These are phyloP conservation scores for Eciton burchellii DNA, from an alignment of 1,140 invertebrate species.

Conservation along the genomic window DNA sequence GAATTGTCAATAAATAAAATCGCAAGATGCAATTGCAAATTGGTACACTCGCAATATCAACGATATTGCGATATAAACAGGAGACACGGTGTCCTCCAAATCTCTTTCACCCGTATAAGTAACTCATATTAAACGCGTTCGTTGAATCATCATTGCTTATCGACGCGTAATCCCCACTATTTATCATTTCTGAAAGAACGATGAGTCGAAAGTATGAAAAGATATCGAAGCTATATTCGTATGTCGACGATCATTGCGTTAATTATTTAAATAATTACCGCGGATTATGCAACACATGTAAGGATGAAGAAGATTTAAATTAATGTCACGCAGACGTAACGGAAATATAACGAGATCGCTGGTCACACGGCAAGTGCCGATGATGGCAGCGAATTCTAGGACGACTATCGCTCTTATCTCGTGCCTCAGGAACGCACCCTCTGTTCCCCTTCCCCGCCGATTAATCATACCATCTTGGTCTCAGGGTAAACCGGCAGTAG, in stretches of 20 bases:
- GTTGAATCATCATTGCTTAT: slow-evolving; percentile 19
- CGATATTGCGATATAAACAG: background rate
- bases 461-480: slow-evolving; percentile 30
- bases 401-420: slow-evolving; percentile 34
- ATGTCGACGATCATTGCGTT: background rate
- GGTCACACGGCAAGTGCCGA: background rate
- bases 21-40: too few relatives aligned
- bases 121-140: slow-evolving; percentile 17
- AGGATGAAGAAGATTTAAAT: too few relatives aligned
- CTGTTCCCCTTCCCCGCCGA: background rate
- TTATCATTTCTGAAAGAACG: slow-evolving; percentile 12
- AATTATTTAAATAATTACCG: background rate
- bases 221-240: background rate
- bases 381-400: background rate
- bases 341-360: too few relatives aligned
- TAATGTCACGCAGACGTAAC: too few relatives aligned
- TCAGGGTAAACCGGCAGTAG: slow-evolving; percentile 75
- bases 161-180: slow-evolving; percentile 16
- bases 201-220: slow-evolving; percentile 21
- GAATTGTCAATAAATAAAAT: too few relatives aligned
- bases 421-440: slow-evolving; percentile 5
- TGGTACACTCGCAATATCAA: too few relatives aligned
- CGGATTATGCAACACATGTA: background rate
- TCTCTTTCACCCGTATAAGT: background rate
- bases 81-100: background rate